A percentile compares a stretch with the other conserved stretches of the same genome.
These are phyloP conservation scores for Notoglanidium macrostoma DNA, from an alignment of 2,797 vertebrate genomes.

Conservation along the genomic window DNA sequence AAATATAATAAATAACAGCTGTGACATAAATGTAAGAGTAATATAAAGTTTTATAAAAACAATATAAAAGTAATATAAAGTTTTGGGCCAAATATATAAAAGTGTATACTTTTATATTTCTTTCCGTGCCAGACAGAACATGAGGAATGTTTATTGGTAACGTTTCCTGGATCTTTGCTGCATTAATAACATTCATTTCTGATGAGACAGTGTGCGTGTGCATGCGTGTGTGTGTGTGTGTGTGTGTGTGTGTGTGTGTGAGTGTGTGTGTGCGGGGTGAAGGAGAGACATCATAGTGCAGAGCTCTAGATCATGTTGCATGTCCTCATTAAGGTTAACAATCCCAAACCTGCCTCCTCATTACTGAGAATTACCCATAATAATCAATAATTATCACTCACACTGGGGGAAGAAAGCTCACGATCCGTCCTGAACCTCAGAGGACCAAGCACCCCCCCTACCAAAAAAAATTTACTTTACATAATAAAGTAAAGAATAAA, in stretches of 20 bases:
- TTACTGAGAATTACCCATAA: constrained; percentile 12
- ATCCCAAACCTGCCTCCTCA: background rate
- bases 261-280: background rate
- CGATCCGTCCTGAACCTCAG: background rate
- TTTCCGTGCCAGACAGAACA: background rate
- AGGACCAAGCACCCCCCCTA: too few species aligned
- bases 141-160: background rate
- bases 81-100: background rate
- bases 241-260: constrained; percentile 10
- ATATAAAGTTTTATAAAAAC: too few species aligned
- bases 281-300: background rate
- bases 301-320: background rate
- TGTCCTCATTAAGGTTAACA: constrained; percentile 14
- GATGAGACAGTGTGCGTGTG: too few species aligned
- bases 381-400: background rate
- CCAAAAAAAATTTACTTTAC: too few species aligned
- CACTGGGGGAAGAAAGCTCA: background rate
- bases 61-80: background rate
- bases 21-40: too few species aligned
- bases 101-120: background rate
- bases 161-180: background rate
- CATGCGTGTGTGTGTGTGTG: background rate
- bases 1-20: too few species aligned
- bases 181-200: background rate
- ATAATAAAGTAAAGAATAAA: too few species aligned